These are phyloP conservation scores for Portunus trituberculatus DNA, from an alignment of 1,140 invertebrate genomes.

Conservation along the genomic window DNA sequence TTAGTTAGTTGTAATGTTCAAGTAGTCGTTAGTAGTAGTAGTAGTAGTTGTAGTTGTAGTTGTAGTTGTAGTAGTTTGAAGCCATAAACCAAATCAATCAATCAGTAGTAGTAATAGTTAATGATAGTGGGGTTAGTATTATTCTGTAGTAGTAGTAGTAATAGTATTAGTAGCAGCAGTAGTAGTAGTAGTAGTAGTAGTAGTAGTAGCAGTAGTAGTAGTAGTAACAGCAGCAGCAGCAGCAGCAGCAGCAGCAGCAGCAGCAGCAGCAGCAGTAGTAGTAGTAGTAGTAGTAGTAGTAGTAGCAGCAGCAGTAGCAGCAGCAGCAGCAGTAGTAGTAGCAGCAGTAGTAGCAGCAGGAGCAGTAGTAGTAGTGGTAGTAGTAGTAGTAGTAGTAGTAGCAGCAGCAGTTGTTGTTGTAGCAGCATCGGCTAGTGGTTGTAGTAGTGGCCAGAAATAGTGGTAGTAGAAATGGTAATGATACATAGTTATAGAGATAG, in stretches of 20 bases:
- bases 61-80: not conserved
- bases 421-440: too few relatives aligned
- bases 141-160: too few relatives aligned
- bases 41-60: constrained; percentile 18
- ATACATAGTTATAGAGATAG: not conserved
- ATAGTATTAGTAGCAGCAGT: too few relatives aligned
- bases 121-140: not conserved
- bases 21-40: constrained; percentile 27
- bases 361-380: not conserved
- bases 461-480: not conserved
- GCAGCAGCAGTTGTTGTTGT: too few relatives aligned
- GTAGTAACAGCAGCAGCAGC: not conserved
- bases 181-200: constrained; percentile 43
- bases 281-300: not conserved
- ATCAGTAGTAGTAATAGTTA: constrained; percentile 1
- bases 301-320: too few relatives aligned
- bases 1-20: too few relatives aligned
- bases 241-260: too few relatives aligned
- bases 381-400: not conserved
- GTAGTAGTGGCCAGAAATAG: too few relatives aligned
- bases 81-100: too few relatives aligned
- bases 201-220: not conserved
- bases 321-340: too few relatives aligned
- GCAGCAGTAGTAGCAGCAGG: too few relatives aligned
- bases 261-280: not conserved